Percentiles rank a stretch among this genome's conserved stretches.
Conservation (phyloP, 2,888 invertebrate species). For the Clivina fossor region DNA sequence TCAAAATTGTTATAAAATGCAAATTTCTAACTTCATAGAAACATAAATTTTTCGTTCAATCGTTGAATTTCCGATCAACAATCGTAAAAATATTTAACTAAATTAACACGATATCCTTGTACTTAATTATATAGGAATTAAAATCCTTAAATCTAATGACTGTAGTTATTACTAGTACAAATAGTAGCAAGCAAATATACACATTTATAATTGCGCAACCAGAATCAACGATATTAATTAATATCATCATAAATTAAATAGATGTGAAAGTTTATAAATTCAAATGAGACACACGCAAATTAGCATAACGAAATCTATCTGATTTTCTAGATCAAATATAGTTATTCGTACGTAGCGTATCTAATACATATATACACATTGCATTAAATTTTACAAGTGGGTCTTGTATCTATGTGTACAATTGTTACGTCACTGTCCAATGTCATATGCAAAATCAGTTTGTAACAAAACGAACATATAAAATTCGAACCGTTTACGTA, state of each 20-base stretch:
- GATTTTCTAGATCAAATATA: conserved; percentile 18
- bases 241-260: conserved; percentile 26
- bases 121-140: too few species aligned
- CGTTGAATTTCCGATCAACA: too few species aligned
- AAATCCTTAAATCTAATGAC: too few species aligned
- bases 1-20: too few species aligned
- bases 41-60: too few species aligned
- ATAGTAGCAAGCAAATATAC: background rate
- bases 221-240: conserved; percentile 28
- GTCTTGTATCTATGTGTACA: conserved; percentile 1
- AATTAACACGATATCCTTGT: too few species aligned
- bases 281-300: conserved; percentile 29
- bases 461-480: too few species aligned
- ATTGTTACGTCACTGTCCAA: conserved; percentile 22
- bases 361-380: conserved; percentile 21
- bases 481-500: too few species aligned
- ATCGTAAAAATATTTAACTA: too few species aligned
- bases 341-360: background rate
- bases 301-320: conserved; percentile 20
- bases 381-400: conserved; percentile 15
- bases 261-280: conserved; percentile 32
- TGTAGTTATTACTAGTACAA: too few species aligned
- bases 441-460: conserved; percentile 19
- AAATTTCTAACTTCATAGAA: too few species aligned
- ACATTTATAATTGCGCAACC: conserved; percentile 1